Conservation (phyloP, 2,797 vertebrate genomes). For the Clarias fuscus region DNA sequence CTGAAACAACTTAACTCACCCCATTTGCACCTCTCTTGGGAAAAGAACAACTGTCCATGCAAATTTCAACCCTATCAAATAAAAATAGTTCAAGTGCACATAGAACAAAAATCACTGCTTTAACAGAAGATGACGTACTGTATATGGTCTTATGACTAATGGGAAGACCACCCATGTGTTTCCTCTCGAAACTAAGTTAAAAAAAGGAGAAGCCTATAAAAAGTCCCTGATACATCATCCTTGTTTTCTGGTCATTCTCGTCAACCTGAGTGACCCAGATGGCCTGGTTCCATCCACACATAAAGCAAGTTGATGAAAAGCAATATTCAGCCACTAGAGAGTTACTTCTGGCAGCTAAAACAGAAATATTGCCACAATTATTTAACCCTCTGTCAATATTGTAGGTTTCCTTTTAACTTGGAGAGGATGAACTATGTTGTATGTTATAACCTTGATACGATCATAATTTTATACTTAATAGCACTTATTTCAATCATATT, state of each 20-base stretch:
- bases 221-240: constrained; percentile 2
- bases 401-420: neutral
- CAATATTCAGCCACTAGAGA: neutral
- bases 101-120: neutral
- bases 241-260: neutral
- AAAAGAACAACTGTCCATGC: constrained; percentile 28
- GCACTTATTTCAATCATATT: neutral
- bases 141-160: neutral
- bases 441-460: neutral
- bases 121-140: neutral
- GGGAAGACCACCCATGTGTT: neutral
- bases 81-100: neutral
- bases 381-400: neutral
- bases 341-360: neutral
- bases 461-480: neutral
- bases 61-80: constrained; percentile 28
- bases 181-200: neutral
- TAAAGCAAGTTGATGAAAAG: neutral
- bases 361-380: neutral
- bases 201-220: neutral
- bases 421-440: neutral
- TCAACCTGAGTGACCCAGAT: neutral
- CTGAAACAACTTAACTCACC: constrained; percentile 3
- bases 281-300: neutral
- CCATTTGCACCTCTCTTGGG: neutral